Evolutionary conservation across 2,797 vertebrate genomes (phyloP), one percentile per base, ranked within the genome.

Genomic region (Menidia menidia): DNA sequence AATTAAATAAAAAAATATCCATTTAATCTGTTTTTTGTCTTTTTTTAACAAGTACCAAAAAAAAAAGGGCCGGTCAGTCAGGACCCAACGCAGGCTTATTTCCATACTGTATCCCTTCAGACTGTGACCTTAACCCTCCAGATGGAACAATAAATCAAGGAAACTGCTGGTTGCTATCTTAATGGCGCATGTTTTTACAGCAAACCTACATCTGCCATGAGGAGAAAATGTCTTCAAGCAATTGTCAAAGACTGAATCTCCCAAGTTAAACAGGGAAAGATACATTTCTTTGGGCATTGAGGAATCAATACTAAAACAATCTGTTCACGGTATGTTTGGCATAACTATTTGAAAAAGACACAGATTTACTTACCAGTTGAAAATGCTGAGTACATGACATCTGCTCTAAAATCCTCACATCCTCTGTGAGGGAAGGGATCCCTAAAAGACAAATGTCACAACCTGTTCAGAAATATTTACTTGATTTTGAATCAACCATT

Each of bases 111-210:
- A 81, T 74, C 80, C 71, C 53, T 74, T 86, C 82, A 63, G 73
- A 47, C 73, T 53, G 43, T 76, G 89, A 91, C 88, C 89, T 92
- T 88, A 86, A 84, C 73, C 65, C 54, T 7, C 41, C 84, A 64
- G 73, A 81, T 72, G 67, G 65, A 73, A 85, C 82, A 86, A 92
- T 93, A 91, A 91, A 92, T 92, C 91, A 91, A 69, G 72, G 74
- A 82, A 85, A 87, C 75, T 76, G 78, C 80, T 53, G 31, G 44
- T 35, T 71, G 64, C 67, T 68, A 85, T 87, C 85, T 82, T 87
- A 85, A 84, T 78, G 71, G 73, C 81, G 73, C 78, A 81, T 69
- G 56, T 80, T 47, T 61, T 75, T 63, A 75, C 65, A 77, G 72
- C 70, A 77, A 64, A 69, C 7, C 6, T 57, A 85, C 71, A 69